Conservation (phyloP, 92 coral and sea anemone species). For the Muricea muricata region DNA sequence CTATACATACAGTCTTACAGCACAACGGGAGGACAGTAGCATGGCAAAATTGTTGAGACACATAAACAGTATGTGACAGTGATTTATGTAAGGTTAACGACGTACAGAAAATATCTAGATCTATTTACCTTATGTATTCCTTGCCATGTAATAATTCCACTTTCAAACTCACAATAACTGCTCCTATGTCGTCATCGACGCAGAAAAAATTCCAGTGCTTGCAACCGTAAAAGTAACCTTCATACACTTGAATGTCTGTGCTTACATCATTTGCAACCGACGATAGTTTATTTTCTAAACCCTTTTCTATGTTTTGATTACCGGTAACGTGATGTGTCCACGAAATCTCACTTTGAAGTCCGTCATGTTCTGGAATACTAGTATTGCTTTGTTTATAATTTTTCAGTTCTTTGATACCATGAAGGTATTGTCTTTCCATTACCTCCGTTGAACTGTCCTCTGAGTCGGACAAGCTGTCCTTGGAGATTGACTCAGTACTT, state of each 20-base stretch:
- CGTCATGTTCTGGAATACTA: conserved; percentile 1
- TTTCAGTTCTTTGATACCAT: conserved; percentile 8
- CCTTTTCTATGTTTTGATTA: not conserved
- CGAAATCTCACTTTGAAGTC: not conserved
- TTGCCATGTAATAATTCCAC: conserved; percentile 84
- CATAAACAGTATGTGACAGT: too few species aligned
- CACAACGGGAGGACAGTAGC: too few species aligned
- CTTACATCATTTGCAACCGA: not conserved
- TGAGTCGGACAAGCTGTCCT: conserved; percentile 1
- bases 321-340: conserved; percentile 28
- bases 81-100: too few species aligned
- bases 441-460: conserved; percentile 11
- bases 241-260: conserved; percentile 63
- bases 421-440: conserved; percentile 15
- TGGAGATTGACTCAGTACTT: not conserved
- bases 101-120: not conserved
- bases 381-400: conserved; percentile 30
- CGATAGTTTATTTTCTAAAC: not conserved
- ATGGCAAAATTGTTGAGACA: too few species aligned
- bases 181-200: conserved; percentile 80
- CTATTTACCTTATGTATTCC: conserved; percentile 77
- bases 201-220: conserved; percentile 92
- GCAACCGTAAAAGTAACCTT: conserved; percentile 85
- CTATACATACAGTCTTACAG: too few species aligned
- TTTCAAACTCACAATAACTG: conserved; percentile 78